phyloP scores from a whole-genome alignment of 1,140 invertebrate species.

The Chymomyza costata region DNA sequence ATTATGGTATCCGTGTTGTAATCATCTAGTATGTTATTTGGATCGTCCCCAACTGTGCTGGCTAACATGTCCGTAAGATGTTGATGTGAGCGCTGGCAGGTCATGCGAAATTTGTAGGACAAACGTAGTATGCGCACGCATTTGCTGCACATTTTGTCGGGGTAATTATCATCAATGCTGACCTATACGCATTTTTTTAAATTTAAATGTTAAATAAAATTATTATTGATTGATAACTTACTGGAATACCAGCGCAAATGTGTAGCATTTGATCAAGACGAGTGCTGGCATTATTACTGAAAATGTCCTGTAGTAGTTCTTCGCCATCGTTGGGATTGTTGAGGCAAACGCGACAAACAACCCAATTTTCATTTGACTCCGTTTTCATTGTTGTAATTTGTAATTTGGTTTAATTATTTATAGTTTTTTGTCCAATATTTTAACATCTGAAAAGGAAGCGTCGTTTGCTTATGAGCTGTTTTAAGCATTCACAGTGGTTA shows the following conservation, averaged over 20 bases:
- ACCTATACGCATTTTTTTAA: slow-evolving; percentile 27
- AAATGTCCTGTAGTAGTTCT: slow-evolving; percentile 77
- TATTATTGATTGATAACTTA: slow-evolving; percentile 10
- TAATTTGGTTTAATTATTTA: background rate
- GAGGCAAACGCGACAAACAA: slow-evolving; percentile 78
- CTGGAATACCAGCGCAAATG: slow-evolving; percentile 56
- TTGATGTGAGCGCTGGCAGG: slow-evolving; percentile 59
- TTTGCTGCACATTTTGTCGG: slow-evolving; percentile 60
- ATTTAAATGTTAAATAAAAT: background rate
- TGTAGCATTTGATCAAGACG: slow-evolving; percentile 77
- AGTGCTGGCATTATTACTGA: slow-evolving; percentile 75
- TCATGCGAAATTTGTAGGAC: slow-evolving; percentile 53
- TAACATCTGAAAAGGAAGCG: slow-evolving; percentile 25
- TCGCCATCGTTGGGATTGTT: slow-evolving; percentile 56
- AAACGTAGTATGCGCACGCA: slow-evolving; percentile 34
- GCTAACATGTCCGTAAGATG: slow-evolving; percentile 50
- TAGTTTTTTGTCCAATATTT: slow-evolving; percentile 5
- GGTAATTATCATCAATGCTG: slow-evolving; percentile 53
- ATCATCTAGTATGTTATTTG: slow-evolving; percentile 12
- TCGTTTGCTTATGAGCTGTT: slow-evolving; percentile 18
- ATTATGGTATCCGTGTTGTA: slow-evolving; percentile 27
- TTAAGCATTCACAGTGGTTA: no score
- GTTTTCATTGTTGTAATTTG: slow-evolving; percentile 36
- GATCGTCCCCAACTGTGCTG: slow-evolving; percentile 10
- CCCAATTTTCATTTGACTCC: slow-evolving; percentile 76